These are phyloP conservation scores for Xenentodon cancila DNA, from an alignment of 2,797 vertebrate species.

Conservation along the genomic window DNA sequence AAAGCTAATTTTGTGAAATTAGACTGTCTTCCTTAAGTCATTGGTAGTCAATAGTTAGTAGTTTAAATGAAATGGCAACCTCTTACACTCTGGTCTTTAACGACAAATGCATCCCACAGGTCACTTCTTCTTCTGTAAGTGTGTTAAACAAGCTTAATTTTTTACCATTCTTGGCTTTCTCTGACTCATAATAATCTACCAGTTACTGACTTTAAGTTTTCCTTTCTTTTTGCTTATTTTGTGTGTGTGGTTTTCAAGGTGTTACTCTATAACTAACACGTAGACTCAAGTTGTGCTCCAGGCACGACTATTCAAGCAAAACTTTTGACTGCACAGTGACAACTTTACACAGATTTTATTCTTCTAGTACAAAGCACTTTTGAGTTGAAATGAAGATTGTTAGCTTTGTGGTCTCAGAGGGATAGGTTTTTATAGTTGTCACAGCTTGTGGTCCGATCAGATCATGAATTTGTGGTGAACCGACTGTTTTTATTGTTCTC, in stretches of 20 bases:
- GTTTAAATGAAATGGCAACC: constrained; percentile 57
- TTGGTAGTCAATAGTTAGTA: constrained; percentile 61
- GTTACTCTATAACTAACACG: constrained; percentile 3
- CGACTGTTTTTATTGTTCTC: too few relatives aligned
- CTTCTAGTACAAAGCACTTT: too few relatives aligned
- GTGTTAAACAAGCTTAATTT: constrained; percentile 32
- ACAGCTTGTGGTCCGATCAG: too few relatives aligned
- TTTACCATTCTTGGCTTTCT: constrained; percentile 12
- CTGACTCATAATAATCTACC: constrained; percentile 3
- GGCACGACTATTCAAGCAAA: constrained; percentile 13
- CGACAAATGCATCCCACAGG: constrained; percentile 50
- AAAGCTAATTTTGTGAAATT: constrained; percentile 74
- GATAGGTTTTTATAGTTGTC: too few relatives aligned
- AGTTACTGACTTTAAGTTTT: constrained; percentile 1
- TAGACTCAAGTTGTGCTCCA: not conserved
- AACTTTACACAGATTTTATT: not conserved
- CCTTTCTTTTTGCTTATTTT: too few relatives aligned
- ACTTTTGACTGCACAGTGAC: not conserved
- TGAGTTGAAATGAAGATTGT: too few relatives aligned
- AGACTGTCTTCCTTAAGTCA: constrained; percentile 66
- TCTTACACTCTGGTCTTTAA: constrained; percentile 43
- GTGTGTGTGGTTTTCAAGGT: not conserved
- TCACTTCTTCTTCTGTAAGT: constrained; percentile 30
- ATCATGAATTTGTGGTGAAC: too few relatives aligned
- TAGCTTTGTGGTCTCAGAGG: too few relatives aligned